Conservation (phyloP, 2,888 invertebrate species). For the Athalia circularis region DNA sequence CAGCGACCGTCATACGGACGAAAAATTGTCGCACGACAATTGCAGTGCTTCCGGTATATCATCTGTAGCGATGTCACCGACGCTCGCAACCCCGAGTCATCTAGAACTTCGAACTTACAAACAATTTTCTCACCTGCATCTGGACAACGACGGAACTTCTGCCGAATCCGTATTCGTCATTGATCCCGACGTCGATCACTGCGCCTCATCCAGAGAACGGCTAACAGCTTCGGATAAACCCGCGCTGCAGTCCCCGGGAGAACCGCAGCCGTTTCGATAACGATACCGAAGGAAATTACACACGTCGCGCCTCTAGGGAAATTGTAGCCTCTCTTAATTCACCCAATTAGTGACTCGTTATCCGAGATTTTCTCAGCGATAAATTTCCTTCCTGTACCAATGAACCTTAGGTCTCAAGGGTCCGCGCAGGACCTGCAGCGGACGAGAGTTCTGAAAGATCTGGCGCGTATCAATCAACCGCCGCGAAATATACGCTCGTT, state of each 20-base stretch:
- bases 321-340: no score
- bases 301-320: no score
- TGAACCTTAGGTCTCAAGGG: no score
- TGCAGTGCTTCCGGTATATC: slow-evolving; percentile 22
- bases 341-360: no score
- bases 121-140: slow-evolving; percentile 50
- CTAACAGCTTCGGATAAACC: not conserved
- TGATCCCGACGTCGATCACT: slow-evolving; percentile 63
- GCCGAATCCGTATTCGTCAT: slow-evolving; percentile 62
- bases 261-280: not conserved
- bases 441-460: no score
- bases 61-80: slow-evolving; percentile 45
- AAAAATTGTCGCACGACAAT: slow-evolving; percentile 42
- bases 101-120: slow-evolving; percentile 57
- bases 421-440: no score
- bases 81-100: slow-evolving; percentile 36
- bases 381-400: no score
- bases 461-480: no score
- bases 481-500: no score
- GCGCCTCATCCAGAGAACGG: slow-evolving; percentile 46
- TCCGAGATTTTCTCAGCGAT: no score
- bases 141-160: slow-evolving; percentile 52
- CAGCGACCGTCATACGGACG: slow-evolving; percentile 50
- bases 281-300: not conserved
- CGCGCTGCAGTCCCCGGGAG: not conserved